Base-by-base conservation (phyloP, 2,113 vertebrate genomes). In the Arenaria interpres region DNA sequence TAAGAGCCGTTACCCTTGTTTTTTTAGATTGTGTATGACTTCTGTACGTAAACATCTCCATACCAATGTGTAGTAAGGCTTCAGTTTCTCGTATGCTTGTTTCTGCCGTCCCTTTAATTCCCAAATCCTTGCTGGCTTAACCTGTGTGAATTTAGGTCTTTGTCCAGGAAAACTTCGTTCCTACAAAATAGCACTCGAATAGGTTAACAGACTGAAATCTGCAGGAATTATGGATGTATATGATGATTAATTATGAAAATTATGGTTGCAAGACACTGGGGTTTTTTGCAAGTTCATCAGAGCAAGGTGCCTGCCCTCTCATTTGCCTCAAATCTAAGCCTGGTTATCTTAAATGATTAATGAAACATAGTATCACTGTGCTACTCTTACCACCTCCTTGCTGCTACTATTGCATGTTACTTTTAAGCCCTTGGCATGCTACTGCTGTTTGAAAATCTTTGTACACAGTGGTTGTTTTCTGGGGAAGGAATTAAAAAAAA, bases 401-500 rank as follows among this genome's bases (percentile, higher is more conserved):
- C 53, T 73, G 18, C 50, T 93, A 21, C 66, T 79, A 88, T 68
- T 86, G 24, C 10, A 81, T 88, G 35, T 82, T 73, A 30, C n/a
- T 91, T 77, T 57, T 63, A 63, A 89, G 63, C 63, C 22, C 6
- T 83, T 62, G 48, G n/a, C 27, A 4, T 62, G 43, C 33, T 89
- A 60, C 2, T 56, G 66, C 59, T 2, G 2, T 82, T 54, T 68
- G 56, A 60, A 96, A 90, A 75, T 67, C 77, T 85, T 79, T 66
- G 62, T 30, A 54, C 1, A 0, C 59, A 27, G 67, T 48, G 39
- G 37, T 90, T 93, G 68, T 85, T 89, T 86, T 80, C 75, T 76
- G 46, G 8, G 79, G 68, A 85, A 95, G 37, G 63, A 92, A 94
- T 85, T 86, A 85, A 0, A 85, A 85, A 90, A 96, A 95, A 95